These are phyloP conservation scores for Chrysolina haemoptera DNA, from an alignment of 2,888 invertebrate genomes.

Conservation along the genomic window DNA sequence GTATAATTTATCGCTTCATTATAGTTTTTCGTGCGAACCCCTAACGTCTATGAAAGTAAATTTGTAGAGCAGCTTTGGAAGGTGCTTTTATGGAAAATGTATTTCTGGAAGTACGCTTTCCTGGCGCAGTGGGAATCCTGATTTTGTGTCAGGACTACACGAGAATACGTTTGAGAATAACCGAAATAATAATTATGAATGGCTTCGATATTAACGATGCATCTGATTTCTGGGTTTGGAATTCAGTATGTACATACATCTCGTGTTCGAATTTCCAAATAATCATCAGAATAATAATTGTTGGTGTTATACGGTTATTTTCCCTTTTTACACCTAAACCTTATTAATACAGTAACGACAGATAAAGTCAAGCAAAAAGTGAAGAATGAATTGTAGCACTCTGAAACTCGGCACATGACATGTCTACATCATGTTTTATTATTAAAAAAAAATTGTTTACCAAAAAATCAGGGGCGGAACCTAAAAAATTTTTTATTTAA, in stretches of 20 bases:
- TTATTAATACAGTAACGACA: too few species aligned
- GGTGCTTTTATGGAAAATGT: constrained; percentile 22
- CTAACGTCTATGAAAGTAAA: constrained; percentile 35
- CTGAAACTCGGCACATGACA: too few species aligned
- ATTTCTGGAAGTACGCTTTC: constrained; percentile 1
- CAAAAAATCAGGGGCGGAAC: too few species aligned
- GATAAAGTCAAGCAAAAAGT: too few species aligned
- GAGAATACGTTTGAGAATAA: background rate
- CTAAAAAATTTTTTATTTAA: too few species aligned
- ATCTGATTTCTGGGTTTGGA: background rate
- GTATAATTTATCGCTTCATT: constrained; percentile 49
- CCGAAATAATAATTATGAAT: background rate
- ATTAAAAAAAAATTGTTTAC: too few species aligned
- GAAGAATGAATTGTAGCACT: too few species aligned
- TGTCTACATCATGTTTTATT: too few species aligned
- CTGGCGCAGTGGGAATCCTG: background rate
- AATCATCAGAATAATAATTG: too few species aligned
- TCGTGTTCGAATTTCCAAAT: too few species aligned
- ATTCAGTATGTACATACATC: background rate
- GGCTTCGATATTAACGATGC: background rate
- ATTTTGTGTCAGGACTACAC: background rate
- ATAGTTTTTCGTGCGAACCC: constrained; percentile 43
- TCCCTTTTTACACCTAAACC: too few species aligned
- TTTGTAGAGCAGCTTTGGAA: constrained; percentile 19
- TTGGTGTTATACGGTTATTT: too few species aligned